Percentiles rank a stretch among this genome's conserved stretches.
These are phyloP conservation scores for Schizotus pectinicornis DNA, from an alignment of 2,888 invertebrate genomes.

Conservation along the genomic window DNA sequence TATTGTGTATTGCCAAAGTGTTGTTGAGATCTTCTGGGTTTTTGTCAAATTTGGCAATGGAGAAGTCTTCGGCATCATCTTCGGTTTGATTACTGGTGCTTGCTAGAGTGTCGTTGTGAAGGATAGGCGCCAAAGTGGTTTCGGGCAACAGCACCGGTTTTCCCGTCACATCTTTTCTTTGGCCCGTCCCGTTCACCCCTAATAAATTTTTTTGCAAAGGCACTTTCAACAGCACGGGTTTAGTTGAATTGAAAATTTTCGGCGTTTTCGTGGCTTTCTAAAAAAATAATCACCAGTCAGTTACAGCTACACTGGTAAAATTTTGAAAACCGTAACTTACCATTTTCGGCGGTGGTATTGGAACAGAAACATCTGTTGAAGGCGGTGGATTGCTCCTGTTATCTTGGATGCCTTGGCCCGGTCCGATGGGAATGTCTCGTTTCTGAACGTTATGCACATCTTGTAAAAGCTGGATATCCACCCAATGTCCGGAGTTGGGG, in stretches of 20 bases:
- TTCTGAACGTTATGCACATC: no score
- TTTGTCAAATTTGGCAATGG: slow-evolving; percentile 53
- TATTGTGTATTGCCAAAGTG: slow-evolving; percentile 59
- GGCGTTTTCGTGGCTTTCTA: slow-evolving; percentile 13
- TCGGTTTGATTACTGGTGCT: slow-evolving; percentile 16
- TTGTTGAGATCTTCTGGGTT: slow-evolving; percentile 50
- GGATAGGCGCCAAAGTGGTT: slow-evolving; percentile 9
- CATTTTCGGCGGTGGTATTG: no score
- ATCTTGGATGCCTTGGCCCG: no score
- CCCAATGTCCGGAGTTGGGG: no score
- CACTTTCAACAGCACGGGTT: slow-evolving; percentile 3
- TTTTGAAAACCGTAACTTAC: no score
- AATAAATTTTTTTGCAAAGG: slow-evolving; percentile 47
- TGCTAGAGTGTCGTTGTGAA: slow-evolving; percentile 18
- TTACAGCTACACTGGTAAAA: no score
- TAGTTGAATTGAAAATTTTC: slow-evolving; percentile 2
- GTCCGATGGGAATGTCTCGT: no score
- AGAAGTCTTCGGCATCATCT: slow-evolving; percentile 41
- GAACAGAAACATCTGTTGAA: no score
- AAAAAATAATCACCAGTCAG: no score
- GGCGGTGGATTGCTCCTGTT: no score
- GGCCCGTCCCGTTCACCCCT: slow-evolving; percentile 62
- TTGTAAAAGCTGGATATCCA: no score
- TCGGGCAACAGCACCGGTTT: slow-evolving; percentile 10
- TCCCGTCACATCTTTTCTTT: slow-evolving; percentile 43